Evolutionary conservation across 2,797 vertebrate genomes (phyloP), one percentile per base, ranked within the genome.

Genomic region (Prionace glauca): DNA sequence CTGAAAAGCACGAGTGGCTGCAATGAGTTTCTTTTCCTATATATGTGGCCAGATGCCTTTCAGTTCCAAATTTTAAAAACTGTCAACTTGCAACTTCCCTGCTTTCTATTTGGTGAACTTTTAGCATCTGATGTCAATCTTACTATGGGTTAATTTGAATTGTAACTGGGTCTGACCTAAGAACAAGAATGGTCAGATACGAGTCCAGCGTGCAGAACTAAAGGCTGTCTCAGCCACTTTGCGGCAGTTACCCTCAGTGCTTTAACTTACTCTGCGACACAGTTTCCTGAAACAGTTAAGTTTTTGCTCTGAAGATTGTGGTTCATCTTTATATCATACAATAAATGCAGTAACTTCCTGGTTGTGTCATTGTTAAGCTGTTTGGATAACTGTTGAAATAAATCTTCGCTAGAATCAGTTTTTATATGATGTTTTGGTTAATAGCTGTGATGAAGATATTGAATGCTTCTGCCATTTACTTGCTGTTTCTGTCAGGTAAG

Each of bases 311-410:
- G 3, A 69, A 41, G 20, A 9, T 3, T 92, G n/a, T 69, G 62
- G 62, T 92, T 36, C 67, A 8, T 41, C 20, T 67, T 9, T 11
- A 69, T 24, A 9, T n/a, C n/a, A 26, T 5, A 94, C 20, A 20
- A 3, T n/a, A 41, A 7, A 36, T 67, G n/a, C 50, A 95, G 26
- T 18, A 77, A 95, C 26, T 95, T 95, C 93, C 93, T 95, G 93
- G 32, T 95, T 32, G 45, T 16, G 24, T 18, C 26, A 72, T 69
- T 67, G 62, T 12, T 41, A 69, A 60, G 3, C 50, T 45, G 36
- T 69, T 50, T 26, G 74, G 14, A 18, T 56, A 10, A 0, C n/a
- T 16, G 29, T 56, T 32, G 93, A 56, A 56, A 56, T 71, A 95
- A 29, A 50, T 0, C 2, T 65, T 91, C 29, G 50, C 26, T 16